phyloP scores from a whole-genome alignment of 2,888 invertebrate species.

The Cerastoderma edule region DNA sequence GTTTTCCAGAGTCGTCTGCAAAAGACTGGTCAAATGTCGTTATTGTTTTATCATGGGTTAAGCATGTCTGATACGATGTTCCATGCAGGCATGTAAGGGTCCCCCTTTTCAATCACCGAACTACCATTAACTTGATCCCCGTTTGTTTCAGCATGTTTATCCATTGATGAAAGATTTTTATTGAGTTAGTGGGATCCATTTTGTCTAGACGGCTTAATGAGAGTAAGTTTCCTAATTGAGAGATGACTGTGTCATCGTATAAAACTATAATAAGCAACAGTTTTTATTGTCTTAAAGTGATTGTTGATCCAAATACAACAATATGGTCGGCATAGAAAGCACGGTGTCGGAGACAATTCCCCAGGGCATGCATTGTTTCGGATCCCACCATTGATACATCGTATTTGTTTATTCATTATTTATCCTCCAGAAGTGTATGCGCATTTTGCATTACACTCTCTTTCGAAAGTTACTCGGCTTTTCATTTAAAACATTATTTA shows the following conservation, averaged over 20 bases:
- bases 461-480: too few relatives aligned
- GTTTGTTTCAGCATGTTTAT: neutral
- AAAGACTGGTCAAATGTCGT: neutral
- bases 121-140: too few relatives aligned
- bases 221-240: neutral
- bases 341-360: neutral
- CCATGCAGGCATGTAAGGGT: too few relatives aligned
- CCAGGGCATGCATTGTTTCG: neutral
- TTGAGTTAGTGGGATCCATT: slow-evolving; percentile 4
- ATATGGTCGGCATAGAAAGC: neutral
- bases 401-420: too few relatives aligned
- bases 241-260: neutral
- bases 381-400: neutral
- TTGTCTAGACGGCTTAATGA: slow-evolving; percentile 11
- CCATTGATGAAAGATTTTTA: neutral
- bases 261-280: neutral
- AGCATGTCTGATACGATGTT: neutral
- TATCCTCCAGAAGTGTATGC: too few relatives aligned
- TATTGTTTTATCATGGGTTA: neutral
- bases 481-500: too few relatives aligned
- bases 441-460: too few relatives aligned
- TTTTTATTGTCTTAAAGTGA: neutral
- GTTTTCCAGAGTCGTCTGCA: neutral
- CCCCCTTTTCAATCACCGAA: neutral
- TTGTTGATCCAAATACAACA: neutral